A percentile compares a stretch with the other conserved stretches of the same genome.
Evolutionary conservation across 2,113 vertebrate species (phyloP).

Genomic region (Syngnathus floridae): DNA sequence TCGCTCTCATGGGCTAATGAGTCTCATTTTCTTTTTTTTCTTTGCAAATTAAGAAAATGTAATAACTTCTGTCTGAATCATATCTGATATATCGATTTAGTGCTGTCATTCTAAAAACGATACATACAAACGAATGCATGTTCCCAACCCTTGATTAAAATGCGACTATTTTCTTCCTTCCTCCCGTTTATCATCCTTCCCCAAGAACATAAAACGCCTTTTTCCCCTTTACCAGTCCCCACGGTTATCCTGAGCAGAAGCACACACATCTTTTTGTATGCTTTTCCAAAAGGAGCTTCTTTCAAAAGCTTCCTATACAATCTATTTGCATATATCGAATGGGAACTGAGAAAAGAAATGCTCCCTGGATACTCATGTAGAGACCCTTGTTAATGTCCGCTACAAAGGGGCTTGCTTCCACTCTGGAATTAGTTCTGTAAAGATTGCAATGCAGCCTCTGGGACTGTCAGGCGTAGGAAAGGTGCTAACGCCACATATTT

Average conservation of each 20-base stretch:
- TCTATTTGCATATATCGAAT: neutral
- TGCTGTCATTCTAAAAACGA: no score
- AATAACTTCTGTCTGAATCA: no score
- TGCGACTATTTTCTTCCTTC: neutral
- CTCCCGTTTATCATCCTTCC: neutral
- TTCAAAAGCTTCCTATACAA: neutral
- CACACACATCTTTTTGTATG: neutral
- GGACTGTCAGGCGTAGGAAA: neutral
- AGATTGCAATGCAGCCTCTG: neutral
- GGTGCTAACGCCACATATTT: constrained; percentile 1
- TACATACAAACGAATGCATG: no score
- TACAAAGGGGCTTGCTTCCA: neutral
- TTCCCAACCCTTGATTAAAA: no score
- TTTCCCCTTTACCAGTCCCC: neutral
- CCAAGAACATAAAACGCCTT: neutral
- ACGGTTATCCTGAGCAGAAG: neutral
- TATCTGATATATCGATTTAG: no score
- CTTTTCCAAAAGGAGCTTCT: neutral
- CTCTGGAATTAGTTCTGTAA: constrained; percentile 1
- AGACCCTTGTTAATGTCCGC: constrained; percentile 1
- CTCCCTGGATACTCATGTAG: neutral
- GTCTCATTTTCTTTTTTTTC: no score
- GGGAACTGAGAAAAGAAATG: neutral
- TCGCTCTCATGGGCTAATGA: no score
- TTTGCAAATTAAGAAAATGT: no score